Conservation (phyloP, 2,113 vertebrate genomes). For the Poecile atricapillus region DNA sequence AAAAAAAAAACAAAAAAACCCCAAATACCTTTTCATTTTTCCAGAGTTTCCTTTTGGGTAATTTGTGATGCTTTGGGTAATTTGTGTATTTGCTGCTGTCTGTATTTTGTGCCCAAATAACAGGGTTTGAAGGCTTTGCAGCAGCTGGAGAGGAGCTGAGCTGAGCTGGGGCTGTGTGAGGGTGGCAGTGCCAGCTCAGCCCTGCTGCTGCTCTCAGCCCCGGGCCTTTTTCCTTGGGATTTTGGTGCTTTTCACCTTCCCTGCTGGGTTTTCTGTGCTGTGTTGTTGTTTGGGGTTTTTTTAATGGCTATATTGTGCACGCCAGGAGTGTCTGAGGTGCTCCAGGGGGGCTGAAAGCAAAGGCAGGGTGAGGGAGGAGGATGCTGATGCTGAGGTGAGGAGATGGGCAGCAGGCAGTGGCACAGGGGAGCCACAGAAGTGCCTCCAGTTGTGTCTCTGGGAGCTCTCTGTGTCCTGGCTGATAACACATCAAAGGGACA, state of each 20-base stretch:
- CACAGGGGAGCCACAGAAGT: not conserved
- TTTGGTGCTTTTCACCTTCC: not conserved
- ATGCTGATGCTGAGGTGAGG: not conserved
- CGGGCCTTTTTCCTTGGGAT: not conserved
- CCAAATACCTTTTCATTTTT: not conserved
- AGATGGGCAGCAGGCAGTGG: not conserved
- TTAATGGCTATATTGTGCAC: not conserved
- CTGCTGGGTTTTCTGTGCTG: not conserved
- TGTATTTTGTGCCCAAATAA: not conserved
- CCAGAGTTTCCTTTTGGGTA: not conserved
- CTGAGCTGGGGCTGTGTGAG: not conserved
- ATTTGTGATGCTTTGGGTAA: not conserved
- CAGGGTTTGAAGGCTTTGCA: not conserved
- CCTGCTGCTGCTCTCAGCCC: not conserved
- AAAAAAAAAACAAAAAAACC: not conserved
- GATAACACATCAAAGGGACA: not conserved
- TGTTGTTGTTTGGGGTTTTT: rapidly evolving
- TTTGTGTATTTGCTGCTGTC: rapidly evolving
- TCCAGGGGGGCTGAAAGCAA: not conserved
- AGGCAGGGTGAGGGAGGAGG: not conserved
- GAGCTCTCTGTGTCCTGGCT: not conserved
- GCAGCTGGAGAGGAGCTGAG: not conserved
- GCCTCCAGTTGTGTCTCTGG: not conserved
- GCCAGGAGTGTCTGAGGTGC: not conserved
- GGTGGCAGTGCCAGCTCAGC: not conserved